Percentiles rank a stretch among this genome's conserved stretches.
Evolutionary conservation across 2,888 invertebrate genomes (phyloP).

Genomic region (Limenitis camilla): DNA sequence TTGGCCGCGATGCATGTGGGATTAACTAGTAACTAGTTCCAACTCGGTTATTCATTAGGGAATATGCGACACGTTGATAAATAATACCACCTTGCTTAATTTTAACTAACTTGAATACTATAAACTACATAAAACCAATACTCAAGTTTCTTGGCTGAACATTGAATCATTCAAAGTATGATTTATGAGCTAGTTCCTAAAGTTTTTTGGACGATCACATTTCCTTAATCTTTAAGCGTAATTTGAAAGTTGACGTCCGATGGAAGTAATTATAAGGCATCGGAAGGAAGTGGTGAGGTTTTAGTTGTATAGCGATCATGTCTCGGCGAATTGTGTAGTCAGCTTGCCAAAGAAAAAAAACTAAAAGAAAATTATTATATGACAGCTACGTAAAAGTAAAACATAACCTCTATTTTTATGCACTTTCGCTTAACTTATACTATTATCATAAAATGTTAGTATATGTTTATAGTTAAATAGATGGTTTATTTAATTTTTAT

Average conservation of each 20-base stretch:
- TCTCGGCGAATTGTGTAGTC: constrained; percentile 46
- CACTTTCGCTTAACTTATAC: too few species aligned
- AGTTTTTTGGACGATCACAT: constrained; percentile 7
- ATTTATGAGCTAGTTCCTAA: too few species aligned
- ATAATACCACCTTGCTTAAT: constrained; percentile 33
- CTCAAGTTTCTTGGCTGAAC: too few species aligned
- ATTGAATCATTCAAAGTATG: too few species aligned
- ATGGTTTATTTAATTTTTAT: too few species aligned
- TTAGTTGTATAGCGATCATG: constrained; percentile 50
- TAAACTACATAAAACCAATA: too few species aligned
- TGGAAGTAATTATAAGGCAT: constrained; percentile 58
- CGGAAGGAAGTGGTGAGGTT: constrained; percentile 68
- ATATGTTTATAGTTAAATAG: too few species aligned
- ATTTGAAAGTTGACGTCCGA: constrained; percentile 18
- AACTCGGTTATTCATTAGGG: constrained; percentile 44
- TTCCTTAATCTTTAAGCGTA: too few species aligned
- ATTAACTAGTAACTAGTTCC: constrained; percentile 60
- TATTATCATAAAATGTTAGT: too few species aligned
- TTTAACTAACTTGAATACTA: constrained; percentile 12
- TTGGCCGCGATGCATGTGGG: constrained; percentile 58
- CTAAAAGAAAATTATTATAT: not conserved
- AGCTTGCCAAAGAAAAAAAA: not conserved
- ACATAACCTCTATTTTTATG: too few species aligned
- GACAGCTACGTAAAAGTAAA: too few species aligned
- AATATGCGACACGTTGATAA: constrained; percentile 31